Conservation (phyloP, 2,113 vertebrate species). For the Anarrhichthys ocellatus region DNA sequence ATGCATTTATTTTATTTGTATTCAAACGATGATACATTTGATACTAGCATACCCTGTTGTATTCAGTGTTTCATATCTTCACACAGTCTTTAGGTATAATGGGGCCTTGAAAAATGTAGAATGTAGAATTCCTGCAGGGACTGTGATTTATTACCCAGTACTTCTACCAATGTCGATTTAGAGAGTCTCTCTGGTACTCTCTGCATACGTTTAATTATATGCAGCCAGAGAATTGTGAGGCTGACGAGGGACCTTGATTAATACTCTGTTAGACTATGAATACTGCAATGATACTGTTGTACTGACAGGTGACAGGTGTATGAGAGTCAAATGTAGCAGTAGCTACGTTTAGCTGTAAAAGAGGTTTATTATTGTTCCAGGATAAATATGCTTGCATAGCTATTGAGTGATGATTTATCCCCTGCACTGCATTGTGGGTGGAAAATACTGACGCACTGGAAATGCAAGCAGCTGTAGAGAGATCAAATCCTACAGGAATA, state of each 20-base stretch:
- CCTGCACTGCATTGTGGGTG: constrained; percentile 27
- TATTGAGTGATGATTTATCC: constrained; percentile 48
- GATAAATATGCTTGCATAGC: constrained; percentile 32
- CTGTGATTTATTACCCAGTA: constrained; percentile 19
- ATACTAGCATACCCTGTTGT: neutral
- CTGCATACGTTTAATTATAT: constrained; percentile 52
- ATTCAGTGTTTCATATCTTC: neutral
- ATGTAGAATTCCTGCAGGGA: constrained; percentile 1
- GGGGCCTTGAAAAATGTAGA: constrained; percentile 28
- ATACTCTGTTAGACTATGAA: constrained; percentile 32
- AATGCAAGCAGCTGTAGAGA: neutral
- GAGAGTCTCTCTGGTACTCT: constrained; percentile 23
- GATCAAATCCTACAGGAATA: constrained; percentile 29
- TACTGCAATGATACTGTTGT: constrained; percentile 10
- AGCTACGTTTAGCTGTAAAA: constrained; percentile 33
- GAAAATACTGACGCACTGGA: constrained; percentile 19
- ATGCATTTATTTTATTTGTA: neutral
- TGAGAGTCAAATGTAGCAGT: constrained; percentile 13
- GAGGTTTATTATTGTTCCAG: constrained; percentile 34
- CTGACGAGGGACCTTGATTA: constrained; percentile 39
- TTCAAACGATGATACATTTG: neutral
- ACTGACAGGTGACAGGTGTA: constrained; percentile 21
- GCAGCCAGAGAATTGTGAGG: constrained; percentile 16
- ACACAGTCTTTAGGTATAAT: neutral
- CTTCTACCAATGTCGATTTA: constrained; percentile 33